These are phyloP conservation scores for Hofmannophila pseudospretella DNA, from an alignment of 2,888 invertebrate genomes.

Conservation along the genomic window DNA sequence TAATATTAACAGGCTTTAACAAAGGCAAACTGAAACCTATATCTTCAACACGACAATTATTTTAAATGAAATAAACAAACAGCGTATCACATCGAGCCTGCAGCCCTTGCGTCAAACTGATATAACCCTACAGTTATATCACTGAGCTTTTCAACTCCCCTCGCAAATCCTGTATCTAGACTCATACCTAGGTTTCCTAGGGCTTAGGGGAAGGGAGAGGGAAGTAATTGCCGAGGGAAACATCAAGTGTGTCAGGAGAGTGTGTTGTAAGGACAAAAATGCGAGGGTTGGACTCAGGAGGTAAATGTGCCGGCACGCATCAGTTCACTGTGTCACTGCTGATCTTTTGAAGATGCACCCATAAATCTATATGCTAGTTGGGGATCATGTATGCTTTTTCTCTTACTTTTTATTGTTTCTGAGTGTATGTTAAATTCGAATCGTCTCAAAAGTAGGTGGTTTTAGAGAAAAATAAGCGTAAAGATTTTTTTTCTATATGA, in stretches of 20 bases:
- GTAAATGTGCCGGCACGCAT: slow-evolving; percentile 69
- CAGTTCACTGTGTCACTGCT: slow-evolving; percentile 76
- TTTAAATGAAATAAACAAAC: slow-evolving; percentile 16
- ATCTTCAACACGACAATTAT: too few relatives aligned
- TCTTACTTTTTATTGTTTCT: too few relatives aligned
- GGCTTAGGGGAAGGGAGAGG: slow-evolving; percentile 28
- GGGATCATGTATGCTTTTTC: too few relatives aligned
- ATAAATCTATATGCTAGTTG: too few relatives aligned
- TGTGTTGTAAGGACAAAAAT: slow-evolving; percentile 73
- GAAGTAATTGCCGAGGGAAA: slow-evolving; percentile 68
- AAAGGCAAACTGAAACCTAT: too few relatives aligned
- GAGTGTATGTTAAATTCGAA: too few relatives aligned
- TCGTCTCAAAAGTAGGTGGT: too few relatives aligned
- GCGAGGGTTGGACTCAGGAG: slow-evolving; percentile 60
- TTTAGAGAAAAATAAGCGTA: too few relatives aligned
- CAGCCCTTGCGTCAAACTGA: neutral
- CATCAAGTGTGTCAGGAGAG: slow-evolving; percentile 75
- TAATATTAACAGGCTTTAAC: too few relatives aligned
- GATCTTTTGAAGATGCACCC: slow-evolving; percentile 63
- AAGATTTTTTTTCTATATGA: too few relatives aligned
- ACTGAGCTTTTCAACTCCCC: slow-evolving; percentile 66
- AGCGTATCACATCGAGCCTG: slow-evolving; percentile 1
- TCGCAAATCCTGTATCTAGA: slow-evolving; percentile 60
- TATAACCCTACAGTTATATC: slow-evolving; percentile 49
- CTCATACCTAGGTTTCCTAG: slow-evolving; percentile 61